These are phyloP conservation scores for Megaceryle torquata DNA, from an alignment of 2,113 vertebrate genomes.

Conservation along the genomic window DNA sequence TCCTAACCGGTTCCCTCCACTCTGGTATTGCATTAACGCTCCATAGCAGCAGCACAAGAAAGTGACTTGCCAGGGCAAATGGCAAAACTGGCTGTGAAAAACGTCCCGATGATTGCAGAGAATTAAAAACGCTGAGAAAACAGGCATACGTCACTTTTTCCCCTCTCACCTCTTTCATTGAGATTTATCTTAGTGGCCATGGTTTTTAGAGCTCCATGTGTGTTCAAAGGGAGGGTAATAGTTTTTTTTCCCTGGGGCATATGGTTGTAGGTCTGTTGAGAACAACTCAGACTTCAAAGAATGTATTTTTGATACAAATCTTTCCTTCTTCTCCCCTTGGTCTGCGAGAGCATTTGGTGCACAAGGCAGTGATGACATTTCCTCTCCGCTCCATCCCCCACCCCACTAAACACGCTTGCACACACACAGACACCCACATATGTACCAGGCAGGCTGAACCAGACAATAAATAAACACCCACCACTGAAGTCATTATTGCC, in stretches of 20 bases:
- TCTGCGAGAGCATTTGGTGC: not conserved
- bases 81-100: not conserved
- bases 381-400: not conserved
- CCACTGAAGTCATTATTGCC: slow-evolving; percentile 70
- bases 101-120: not conserved
- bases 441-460: slow-evolving; percentile 63
- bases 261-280: not conserved
- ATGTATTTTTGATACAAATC: not conserved
- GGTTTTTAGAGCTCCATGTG: not conserved
- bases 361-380: slow-evolving; percentile 30
- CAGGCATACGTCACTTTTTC: not conserved
- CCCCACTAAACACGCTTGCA: slow-evolving; percentile 16
- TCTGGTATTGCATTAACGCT: not conserved
- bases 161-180: not conserved
- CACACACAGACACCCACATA: slow-evolving; percentile 60
- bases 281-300: slow-evolving; percentile 14
- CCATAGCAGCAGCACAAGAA: not conserved
- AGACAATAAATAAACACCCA: slow-evolving; percentile 72
- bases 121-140: not conserved
- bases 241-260: not conserved
- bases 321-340: not conserved
- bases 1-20: not conserved
- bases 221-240: not conserved
- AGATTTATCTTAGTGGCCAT: not conserved
- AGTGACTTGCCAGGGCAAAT: slow-evolving; percentile 13